These are phyloP conservation scores for Drosophila mimica DNA, from an alignment of 2,888 invertebrate genomes.

Conservation along the genomic window DNA sequence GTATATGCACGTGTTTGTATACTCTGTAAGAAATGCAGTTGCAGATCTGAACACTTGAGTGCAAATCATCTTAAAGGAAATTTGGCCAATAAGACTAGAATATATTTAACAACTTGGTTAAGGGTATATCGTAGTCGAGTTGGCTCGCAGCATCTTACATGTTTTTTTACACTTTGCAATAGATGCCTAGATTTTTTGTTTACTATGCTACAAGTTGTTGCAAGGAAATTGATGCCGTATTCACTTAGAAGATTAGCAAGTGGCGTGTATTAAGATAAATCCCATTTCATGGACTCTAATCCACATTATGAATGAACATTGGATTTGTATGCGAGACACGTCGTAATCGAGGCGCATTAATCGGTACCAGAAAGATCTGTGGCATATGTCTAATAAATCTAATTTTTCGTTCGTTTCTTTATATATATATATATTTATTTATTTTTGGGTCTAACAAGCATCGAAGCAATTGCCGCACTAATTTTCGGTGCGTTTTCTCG, in stretches of 20 bases:
- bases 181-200: slow-evolving; percentile 29
- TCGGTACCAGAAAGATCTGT: slow-evolving; percentile 61
- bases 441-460: slow-evolving; percentile 7
- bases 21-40: no score
- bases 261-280: slow-evolving; percentile 59
- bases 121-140: no score
- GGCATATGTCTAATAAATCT: slow-evolving; percentile 77
- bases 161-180: slow-evolving; percentile 24
- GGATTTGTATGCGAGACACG: slow-evolving; percentile 66
- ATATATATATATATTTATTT: neutral
- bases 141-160: no score
- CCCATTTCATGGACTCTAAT: slow-evolving; percentile 53
- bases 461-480: slow-evolving; percentile 71
- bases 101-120: no score
- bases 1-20: no score
- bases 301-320: slow-evolving; percentile 35
- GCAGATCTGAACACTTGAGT: no score
- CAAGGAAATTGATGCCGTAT: slow-evolving; percentile 47
- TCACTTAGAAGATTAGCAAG: slow-evolving; percentile 55
- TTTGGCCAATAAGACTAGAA: no score
- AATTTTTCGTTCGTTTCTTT: slow-evolving; percentile 29
- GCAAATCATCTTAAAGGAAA: no score
- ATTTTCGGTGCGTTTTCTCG: slow-evolving; percentile 75
- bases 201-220: slow-evolving; percentile 19
- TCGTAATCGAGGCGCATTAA: slow-evolving; percentile 48